phyloP scores from a whole-genome alignment of 37 sponge, comb jelly and placozoan species.

The Corticium candelabrum region DNA sequence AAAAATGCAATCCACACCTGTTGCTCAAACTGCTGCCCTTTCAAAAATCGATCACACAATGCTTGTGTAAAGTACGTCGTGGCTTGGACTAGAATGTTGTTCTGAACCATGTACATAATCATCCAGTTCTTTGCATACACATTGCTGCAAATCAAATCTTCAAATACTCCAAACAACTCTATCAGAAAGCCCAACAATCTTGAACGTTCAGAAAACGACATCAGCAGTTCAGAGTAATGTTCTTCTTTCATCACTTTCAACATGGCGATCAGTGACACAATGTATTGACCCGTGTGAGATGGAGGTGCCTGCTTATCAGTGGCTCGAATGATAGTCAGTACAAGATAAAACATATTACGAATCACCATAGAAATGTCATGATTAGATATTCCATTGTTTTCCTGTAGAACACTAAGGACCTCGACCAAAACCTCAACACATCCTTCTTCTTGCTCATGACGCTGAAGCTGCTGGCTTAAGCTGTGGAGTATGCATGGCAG shows the following conservation, averaged over 20 bases:
- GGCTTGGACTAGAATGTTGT: constrained; percentile 3
- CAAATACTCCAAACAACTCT: not conserved
- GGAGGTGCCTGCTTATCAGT: not conserved
- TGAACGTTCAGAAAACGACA: not conserved
- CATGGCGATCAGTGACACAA: constrained; percentile 33
- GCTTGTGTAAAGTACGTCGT: too few relatives aligned
- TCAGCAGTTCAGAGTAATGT: constrained; percentile 6
- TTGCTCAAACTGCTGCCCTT: too few relatives aligned
- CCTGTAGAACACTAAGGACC: too few relatives aligned
- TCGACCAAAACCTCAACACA: too few relatives aligned
- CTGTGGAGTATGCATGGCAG: too few relatives aligned
- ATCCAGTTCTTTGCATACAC: constrained; percentile 11
- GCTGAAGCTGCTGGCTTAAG: too few relatives aligned
- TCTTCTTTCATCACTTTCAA: constrained; percentile 31
- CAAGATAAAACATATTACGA: too few relatives aligned
- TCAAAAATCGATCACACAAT: too few relatives aligned
- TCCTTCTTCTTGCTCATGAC: too few relatives aligned
- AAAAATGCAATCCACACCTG: not conserved
- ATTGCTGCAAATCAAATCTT: not conserved
- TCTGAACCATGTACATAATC: constrained; percentile 15
- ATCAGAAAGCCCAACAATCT: not conserved
- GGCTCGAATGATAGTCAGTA: too few relatives aligned
- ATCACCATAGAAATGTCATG: too few relatives aligned
- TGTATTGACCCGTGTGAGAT: not conserved
- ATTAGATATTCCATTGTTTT: too few relatives aligned